Percentiles rank a stretch among this genome's conserved stretches.
Evolutionary conservation across 2,113 vertebrate species (phyloP).

Genomic region (Sturnus vulgaris): DNA sequence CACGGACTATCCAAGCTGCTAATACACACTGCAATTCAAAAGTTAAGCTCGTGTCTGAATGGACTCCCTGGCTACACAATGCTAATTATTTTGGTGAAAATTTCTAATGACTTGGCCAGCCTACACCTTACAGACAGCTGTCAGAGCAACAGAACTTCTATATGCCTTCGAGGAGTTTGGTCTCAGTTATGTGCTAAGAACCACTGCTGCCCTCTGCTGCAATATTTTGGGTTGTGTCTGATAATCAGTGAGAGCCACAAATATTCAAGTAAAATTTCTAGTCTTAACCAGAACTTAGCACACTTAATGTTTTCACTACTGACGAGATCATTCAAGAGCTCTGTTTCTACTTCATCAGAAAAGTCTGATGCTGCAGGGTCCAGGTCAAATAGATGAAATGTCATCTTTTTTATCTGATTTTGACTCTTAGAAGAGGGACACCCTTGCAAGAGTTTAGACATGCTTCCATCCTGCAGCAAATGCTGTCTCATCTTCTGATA

Average conservation of each 20-base stretch:
- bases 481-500: neutral
- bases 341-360: neutral
- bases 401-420: neutral
- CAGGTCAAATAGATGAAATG: neutral
- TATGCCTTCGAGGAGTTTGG: neutral
- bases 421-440: neutral
- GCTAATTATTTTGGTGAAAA: neutral
- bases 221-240: neutral
- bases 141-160: neutral
- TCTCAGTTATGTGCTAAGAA: neutral
- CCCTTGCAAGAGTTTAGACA: neutral
- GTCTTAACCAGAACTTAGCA: neutral
- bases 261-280: neutral
- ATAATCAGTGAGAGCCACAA: neutral
- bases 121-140: neutral
- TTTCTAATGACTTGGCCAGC: neutral
- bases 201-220: slow-evolving; percentile 62
- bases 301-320: neutral
- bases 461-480: neutral
- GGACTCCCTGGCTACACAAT: neutral
- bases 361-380: neutral
- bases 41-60: neutral
- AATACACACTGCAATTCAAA: neutral
- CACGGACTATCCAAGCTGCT: neutral
- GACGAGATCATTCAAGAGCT: neutral